Percentiles rank a stretch among this genome's conserved stretches.
Evolutionary conservation across 2,888 invertebrate genomes (phyloP).

Genomic region (Syrista parreyssii): DNA sequence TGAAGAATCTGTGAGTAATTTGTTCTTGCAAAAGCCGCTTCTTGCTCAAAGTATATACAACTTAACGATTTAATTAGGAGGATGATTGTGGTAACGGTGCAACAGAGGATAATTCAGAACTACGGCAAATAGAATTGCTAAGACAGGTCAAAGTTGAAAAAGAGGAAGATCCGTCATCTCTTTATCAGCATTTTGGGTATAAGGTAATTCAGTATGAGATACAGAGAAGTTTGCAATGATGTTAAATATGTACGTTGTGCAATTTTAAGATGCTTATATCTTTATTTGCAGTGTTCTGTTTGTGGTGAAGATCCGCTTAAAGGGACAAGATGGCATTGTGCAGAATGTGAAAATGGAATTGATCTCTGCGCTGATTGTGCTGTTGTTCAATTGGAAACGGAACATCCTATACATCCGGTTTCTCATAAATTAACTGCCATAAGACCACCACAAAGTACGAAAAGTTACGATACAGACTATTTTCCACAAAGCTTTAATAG

Average conservation of each 20-base stretch:
- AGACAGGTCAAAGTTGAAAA: constrained; percentile 65
- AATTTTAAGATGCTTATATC: constrained; percentile 4
- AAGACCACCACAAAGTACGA: constrained; percentile 42
- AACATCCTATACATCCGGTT: constrained; percentile 65
- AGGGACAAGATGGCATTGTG: constrained; percentile 79
- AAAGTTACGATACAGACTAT: constrained; percentile 57
- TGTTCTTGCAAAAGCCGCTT: neutral
- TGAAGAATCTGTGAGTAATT: constrained; percentile 50
- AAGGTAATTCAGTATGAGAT: constrained; percentile 55
- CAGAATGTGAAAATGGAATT: constrained; percentile 70
- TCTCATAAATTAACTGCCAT: constrained; percentile 64
- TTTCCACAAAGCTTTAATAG: constrained; percentile 57
- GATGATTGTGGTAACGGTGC: constrained; percentile 45
- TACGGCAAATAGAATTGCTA: constrained; percentile 64
- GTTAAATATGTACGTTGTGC: neutral
- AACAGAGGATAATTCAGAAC: constrained; percentile 51
- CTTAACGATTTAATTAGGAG: constrained; percentile 34
- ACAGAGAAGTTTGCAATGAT: neutral
- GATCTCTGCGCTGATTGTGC: constrained; percentile 78
- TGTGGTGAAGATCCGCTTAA: constrained; percentile 75
- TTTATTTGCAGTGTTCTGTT: constrained; percentile 69
- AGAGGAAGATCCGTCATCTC: constrained; percentile 47
- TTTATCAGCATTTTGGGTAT: constrained; percentile 65
- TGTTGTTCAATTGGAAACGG: constrained; percentile 68
- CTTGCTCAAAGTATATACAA: neutral